Conservation (phyloP, 1,140 invertebrate species). For the Belonocnema kinseyi region DNA sequence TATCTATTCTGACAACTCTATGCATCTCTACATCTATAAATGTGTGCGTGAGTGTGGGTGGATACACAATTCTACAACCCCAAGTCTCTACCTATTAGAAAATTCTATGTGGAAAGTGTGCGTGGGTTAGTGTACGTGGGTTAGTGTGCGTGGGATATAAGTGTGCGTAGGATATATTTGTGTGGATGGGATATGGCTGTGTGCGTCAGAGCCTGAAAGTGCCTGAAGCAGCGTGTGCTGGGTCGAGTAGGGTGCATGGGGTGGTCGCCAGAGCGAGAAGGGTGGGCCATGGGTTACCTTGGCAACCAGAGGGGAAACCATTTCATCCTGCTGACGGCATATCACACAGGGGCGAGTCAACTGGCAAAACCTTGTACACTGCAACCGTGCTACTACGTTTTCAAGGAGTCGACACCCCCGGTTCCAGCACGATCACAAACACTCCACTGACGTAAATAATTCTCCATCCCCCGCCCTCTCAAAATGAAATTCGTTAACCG, state of each 20-base stretch:
- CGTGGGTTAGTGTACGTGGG: slow-evolving; percentile 41
- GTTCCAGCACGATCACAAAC: slow-evolving; percentile 18
- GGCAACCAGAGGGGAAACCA: slow-evolving; percentile 72
- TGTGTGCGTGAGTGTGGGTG: slow-evolving; percentile 37
- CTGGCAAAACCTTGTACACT: slow-evolving; percentile 59
- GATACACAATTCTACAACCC: slow-evolving; percentile 19
- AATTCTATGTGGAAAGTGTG: not conserved
- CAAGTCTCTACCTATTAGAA: not conserved
- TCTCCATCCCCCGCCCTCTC: not conserved
- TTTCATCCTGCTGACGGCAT: slow-evolving; percentile 71
- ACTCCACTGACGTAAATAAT: slow-evolving; percentile 30
- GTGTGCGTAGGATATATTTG: slow-evolving; percentile 38
- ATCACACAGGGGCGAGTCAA: slow-evolving; percentile 59
- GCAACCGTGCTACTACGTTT: slow-evolving; percentile 46
- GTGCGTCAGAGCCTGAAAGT: not conserved
- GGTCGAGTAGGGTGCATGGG: slow-evolving; percentile 44
- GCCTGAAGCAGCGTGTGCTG: slow-evolving; percentile 19
- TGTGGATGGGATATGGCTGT: slow-evolving; percentile 41
- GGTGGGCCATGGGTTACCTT: slow-evolving; percentile 71
- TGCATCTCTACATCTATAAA: slow-evolving; percentile 41
- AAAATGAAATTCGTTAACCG: slow-evolving; percentile 11
- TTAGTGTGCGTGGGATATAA: slow-evolving; percentile 31
- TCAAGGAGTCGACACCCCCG: slow-evolving; percentile 33
- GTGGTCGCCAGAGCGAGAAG: slow-evolving; percentile 53
- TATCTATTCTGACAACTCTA: not conserved